Conservation (phyloP, 2,113 vertebrate species). For the Ariopsis seemanni region DNA sequence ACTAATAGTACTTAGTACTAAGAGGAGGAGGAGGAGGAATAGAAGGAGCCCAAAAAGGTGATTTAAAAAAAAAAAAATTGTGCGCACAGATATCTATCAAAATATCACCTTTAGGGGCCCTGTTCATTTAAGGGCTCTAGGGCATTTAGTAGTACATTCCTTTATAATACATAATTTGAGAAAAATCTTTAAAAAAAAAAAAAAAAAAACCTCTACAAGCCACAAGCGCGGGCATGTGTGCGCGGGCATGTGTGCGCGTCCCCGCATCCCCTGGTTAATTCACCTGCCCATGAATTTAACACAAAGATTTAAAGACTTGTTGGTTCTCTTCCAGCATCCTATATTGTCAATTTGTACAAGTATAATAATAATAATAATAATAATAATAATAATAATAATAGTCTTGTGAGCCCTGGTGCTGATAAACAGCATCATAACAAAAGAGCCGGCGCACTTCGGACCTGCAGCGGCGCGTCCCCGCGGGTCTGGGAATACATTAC, state of each 20-base stretch:
- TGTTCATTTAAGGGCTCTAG: no score
- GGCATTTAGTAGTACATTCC: background rate
- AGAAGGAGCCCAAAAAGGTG: no score
- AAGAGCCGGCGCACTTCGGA: slow-evolving; percentile 78
- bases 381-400: slow-evolving; percentile 78
- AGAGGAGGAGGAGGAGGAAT: background rate
- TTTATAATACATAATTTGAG: background rate
- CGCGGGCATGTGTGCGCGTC: background rate
- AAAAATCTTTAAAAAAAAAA: background rate
- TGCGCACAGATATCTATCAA: no score
- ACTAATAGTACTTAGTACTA: no score
- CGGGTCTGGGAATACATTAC: slow-evolving; percentile 99
- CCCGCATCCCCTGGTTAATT: background rate
- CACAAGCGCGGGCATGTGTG: no score
- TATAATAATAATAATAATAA: slow-evolving; percentile 77
- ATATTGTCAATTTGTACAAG: slow-evolving; percentile 71
- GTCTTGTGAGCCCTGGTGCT: slow-evolving; percentile 63
- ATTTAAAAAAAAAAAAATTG: no score
- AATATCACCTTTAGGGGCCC: no score
- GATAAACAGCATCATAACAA: slow-evolving; percentile 77
- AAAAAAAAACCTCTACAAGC: background rate
- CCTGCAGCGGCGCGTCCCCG: slow-evolving; percentile 89
- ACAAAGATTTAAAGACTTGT: background rate
- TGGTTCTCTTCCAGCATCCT: background rate
- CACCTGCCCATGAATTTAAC: background rate